These are phyloP conservation scores for Gymnobelideus leadbeateri DNA, from an alignment of 2,113 vertebrate genomes.

Conservation along the genomic window DNA sequence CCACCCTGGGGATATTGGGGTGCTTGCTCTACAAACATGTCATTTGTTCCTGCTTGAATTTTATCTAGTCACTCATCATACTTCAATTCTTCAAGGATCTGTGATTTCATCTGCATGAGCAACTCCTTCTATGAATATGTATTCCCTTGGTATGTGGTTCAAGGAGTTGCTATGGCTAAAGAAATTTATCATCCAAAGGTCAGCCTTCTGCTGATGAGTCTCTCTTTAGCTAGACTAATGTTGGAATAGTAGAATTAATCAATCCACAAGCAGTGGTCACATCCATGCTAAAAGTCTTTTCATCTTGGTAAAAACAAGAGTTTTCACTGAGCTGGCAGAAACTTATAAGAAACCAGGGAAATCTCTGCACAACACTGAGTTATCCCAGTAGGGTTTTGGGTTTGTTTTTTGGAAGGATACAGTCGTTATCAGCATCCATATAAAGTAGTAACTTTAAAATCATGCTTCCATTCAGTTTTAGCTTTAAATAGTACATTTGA, in stretches of 20 bases:
- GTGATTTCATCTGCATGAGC: not conserved
- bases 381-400: not conserved
- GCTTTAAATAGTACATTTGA: not conserved
- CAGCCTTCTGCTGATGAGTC: not conserved
- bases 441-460: not conserved
- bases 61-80: not conserved
- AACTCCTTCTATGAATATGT: not conserved
- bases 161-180: not conserved
- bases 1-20: too few relatives aligned
- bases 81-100: not conserved
- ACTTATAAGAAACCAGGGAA: too few relatives aligned
- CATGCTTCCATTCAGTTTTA: not conserved
- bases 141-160: not conserved
- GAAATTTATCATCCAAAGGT: not conserved
- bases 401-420: not conserved
- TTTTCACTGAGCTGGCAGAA: not conserved
- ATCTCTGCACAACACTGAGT: not conserved
- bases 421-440: not conserved
- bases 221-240: not conserved
- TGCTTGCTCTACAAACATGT: too few relatives aligned
- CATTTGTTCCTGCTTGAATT: conserved; percentile 15
- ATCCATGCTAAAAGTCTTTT: not conserved
- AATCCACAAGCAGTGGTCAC: not conserved
- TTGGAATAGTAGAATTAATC: not conserved
- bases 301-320: not conserved